Evolutionary conservation across 2,888 invertebrate species (phyloP).

Genomic region (Habroteleia sp.): DNA sequence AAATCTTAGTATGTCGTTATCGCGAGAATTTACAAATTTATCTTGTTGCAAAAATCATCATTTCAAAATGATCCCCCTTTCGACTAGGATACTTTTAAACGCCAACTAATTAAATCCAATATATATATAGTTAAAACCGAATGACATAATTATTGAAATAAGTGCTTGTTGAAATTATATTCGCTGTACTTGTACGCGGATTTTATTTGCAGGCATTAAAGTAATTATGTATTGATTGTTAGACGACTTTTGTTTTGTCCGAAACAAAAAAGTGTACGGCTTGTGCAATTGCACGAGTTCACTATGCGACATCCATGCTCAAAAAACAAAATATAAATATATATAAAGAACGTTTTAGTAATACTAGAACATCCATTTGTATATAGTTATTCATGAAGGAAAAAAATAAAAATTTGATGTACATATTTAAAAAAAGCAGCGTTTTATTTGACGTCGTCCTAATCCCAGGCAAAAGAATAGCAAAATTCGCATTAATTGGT

Average conservation of each 20-base stretch:
- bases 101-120: no score
- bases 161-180: constrained; percentile 31
- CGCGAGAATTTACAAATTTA: constrained; percentile 2
- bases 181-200: constrained; percentile 10
- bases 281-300: constrained; percentile 35
- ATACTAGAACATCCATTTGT: constrained; percentile 77
- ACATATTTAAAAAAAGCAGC: constrained; percentile 47
- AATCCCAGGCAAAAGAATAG: constrained; percentile 16
- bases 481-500: constrained; percentile 32
- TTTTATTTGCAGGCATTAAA: constrained; percentile 19
- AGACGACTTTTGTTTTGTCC: constrained; percentile 28
- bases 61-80: no score
- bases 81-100: constrained; percentile 19
- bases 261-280: constrained; percentile 34
- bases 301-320: constrained; percentile 61
- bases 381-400: constrained; percentile 79
- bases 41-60: no score
- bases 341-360: constrained; percentile 67
- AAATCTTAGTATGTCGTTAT: constrained; percentile 16
- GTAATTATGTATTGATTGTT: constrained; percentile 2
- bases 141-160: constrained; percentile 15
- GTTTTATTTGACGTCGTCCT: constrained; percentile 25
- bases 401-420: constrained; percentile 61
- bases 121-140: no score
- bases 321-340: constrained; percentile 55